phyloP scores from a whole-genome alignment of 2,888 invertebrate species.

The Drosophila quasianomalipes region DNA sequence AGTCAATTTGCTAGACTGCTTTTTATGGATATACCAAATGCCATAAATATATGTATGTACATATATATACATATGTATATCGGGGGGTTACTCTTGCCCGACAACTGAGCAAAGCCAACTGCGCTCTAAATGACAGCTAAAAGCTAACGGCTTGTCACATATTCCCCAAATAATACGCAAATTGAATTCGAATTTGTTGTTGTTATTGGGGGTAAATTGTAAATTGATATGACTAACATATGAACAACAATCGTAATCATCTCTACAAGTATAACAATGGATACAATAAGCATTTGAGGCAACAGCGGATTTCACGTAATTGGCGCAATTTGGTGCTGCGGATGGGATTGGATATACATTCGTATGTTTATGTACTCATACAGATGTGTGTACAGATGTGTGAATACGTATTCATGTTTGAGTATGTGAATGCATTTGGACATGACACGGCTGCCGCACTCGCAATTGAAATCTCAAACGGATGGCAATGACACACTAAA shows the following conservation, averaged over 20 bases:
- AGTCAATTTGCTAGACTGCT: conserved; percentile 54
- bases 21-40: conserved; percentile 14
- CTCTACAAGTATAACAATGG: conserved; percentile 38
- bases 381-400: neutral
- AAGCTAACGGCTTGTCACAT: conserved; percentile 70
- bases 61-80: neutral
- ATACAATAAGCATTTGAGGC: conserved; percentile 47
- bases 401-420: conserved; percentile 5
- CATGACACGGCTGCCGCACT: conserved; percentile 50
- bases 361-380: neutral
- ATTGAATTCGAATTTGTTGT: conserved; percentile 62
- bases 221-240: conserved; percentile 68
- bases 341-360: conserved; percentile 35
- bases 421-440: conserved; percentile 53
- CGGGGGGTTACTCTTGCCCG: neutral
- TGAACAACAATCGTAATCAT: conserved; percentile 66
- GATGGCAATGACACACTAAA: conserved; percentile 78
- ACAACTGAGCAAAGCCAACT: conserved; percentile 37
- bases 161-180: conserved; percentile 63
- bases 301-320: conserved; percentile 68
- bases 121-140: conserved; percentile 59
- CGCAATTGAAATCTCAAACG: conserved; percentile 72
- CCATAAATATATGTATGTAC: neutral
- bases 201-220: conserved; percentile 53
- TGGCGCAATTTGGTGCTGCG: conserved; percentile 64